Conservation (phyloP, 2,888 invertebrate genomes). For the Ophion obscuratus region DNA sequence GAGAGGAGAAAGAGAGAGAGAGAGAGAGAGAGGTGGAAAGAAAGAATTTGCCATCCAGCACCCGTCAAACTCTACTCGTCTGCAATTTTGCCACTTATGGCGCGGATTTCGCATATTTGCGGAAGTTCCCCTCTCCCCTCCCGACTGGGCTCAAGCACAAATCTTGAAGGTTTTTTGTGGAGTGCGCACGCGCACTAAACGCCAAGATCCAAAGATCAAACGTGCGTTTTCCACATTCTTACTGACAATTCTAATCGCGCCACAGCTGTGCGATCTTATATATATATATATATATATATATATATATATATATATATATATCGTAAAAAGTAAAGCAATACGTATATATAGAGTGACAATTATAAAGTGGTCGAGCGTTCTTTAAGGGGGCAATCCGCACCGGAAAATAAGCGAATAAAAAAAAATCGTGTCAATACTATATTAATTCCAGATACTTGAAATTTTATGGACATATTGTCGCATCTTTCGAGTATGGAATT, state of each 20-base stretch:
- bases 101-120: background rate
- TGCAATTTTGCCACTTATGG: background rate
- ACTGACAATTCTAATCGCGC: slow-evolving; percentile 16
- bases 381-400: too few species aligned
- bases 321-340: background rate
- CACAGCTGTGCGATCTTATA: slow-evolving; percentile 28
- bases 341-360: background rate
- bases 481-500: too few species aligned
- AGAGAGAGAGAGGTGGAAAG: background rate
- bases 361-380: too few species aligned
- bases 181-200: background rate
- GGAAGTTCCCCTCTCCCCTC: background rate
- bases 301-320: background rate
- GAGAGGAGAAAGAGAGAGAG: background rate
- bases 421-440: too few species aligned
- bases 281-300: background rate
- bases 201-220: slow-evolving; percentile 62
- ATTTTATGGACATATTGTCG: too few species aligned
- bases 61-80: background rate
- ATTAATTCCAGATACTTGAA: too few species aligned
- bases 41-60: background rate
- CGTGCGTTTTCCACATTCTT: slow-evolving; percentile 17
- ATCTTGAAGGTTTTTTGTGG: slow-evolving; percentile 6
- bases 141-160: background rate
- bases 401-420: too few species aligned